Base-by-base conservation (phyloP, 1,140 invertebrate species). In the Uloborus diversus region DNA sequence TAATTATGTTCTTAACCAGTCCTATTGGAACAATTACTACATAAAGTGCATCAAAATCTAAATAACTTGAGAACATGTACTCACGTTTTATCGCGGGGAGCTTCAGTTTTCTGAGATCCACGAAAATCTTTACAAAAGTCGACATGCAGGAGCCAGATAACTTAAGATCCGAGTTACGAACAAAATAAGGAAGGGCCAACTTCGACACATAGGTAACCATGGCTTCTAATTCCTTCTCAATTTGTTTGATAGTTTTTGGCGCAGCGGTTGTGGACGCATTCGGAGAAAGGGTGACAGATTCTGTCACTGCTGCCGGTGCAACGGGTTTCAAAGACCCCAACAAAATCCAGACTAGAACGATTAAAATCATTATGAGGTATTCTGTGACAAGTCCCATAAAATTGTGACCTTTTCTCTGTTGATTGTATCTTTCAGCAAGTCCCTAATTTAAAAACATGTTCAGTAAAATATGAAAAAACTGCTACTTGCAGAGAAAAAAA, bases 91-190 rank as follows among this genome's bases (percentile, higher is more conserved):
- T 53, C 9, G 59, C 47, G 1, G 71, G 71, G 2, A 75, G 5
- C 14, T 75, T 75, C 3, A 75, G 17, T n/a, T 64, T 75, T 9
- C 59, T 75, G 1, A 75, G 7, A 51, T 75, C 71, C 7, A 75
- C 42, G 5, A 64, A 75, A 49, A 75, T 64, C 23, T 75, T 75
- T 17, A 75, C 27, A 20, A 75, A 53, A 0, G 71, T 75, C 4
- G 57, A 62, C 71, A 75, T 75, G 5, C 71, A 75, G 0, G 71
- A 27, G 2, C 17, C 57, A 0, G 71, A 75, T 17, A 75, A 42
- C 3, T 75, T 75, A 13, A 75, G 17, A 9, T 75, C 71, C 0
- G 71, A 75, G 25, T 75, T 75, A 35, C 71, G 57, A 9, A 75
- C 59, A 13, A 75, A 64, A 35, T 75, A 64, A 0, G 71, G 71